A percentile compares a stretch with the other conserved stretches of the same genome.
These are phyloP conservation scores for Trogon melanurus DNA, from an alignment of 2,113 vertebrate genomes.

Conservation along the genomic window DNA sequence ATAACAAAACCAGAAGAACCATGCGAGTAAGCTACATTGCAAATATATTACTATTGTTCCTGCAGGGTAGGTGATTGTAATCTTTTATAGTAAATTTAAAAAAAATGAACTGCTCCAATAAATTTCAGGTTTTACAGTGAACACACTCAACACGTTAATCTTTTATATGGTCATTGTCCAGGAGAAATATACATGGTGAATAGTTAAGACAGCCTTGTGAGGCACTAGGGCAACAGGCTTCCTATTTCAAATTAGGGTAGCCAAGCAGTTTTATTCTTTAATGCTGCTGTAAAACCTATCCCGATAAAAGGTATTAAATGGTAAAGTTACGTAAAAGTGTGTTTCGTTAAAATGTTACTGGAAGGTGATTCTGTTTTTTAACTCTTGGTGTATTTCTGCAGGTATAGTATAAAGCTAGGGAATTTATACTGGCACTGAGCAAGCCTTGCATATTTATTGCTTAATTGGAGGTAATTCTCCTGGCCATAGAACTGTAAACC, in stretches of 20 bases:
- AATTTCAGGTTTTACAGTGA: slow-evolving; percentile 24
- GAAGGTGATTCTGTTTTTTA: slow-evolving; percentile 59
- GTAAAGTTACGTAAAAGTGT: slow-evolving; percentile 33
- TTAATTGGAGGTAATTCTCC: slow-evolving; percentile 66
- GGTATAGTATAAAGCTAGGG: neutral
- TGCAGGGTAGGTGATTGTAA: neutral
- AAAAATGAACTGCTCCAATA: neutral
- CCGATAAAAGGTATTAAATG: slow-evolving; percentile 37
- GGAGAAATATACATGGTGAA: neutral
- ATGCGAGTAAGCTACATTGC: neutral
- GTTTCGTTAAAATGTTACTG: slow-evolving; percentile 51
- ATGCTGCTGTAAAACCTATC: slow-evolving; percentile 24
- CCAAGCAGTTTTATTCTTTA: slow-evolving; percentile 22
- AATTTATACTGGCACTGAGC: slow-evolving; percentile 39
- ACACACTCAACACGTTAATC: neutral
- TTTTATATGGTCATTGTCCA: slow-evolving; percentile 28
- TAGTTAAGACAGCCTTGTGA: neutral
- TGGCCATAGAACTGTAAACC: slow-evolving; percentile 26
- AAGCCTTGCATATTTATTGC: slow-evolving; percentile 50
- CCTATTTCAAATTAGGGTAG: neutral
- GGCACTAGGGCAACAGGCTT: neutral
- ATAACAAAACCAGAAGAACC: neutral
- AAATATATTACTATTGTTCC: neutral
- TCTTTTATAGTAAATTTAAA: neutral
- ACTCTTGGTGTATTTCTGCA: slow-evolving; percentile 39